A percentile compares a stretch with the other conserved stretches of the same genome.
phyloP scores from a whole-genome alignment of 2,797 vertebrate species.

The Mormyrops attenuatus region DNA sequence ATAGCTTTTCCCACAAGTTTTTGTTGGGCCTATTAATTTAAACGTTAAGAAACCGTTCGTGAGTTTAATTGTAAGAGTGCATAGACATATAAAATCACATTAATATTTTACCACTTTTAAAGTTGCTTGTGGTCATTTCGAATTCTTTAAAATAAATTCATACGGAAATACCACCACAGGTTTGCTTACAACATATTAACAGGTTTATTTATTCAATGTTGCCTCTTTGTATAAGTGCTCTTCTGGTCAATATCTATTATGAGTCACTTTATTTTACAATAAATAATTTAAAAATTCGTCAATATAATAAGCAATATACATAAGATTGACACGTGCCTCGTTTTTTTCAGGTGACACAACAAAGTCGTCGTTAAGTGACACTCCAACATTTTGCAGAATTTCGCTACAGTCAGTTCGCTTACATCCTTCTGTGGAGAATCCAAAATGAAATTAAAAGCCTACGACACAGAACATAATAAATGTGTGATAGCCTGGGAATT shows the following conservation, averaged over 20 bases:
- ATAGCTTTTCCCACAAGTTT: neutral
- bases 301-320: conserved; percentile 26
- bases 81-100: neutral
- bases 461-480: conserved; percentile 17
- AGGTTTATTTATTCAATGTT: neutral
- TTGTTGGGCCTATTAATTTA: neutral
- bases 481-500: conserved; percentile 55
- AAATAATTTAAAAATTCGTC: conserved; percentile 23
- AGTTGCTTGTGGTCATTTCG: neutral
- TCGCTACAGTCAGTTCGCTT: conserved; percentile 5
- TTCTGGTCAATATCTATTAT: conserved; percentile 15
- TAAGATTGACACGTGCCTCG: conserved; percentile 8
- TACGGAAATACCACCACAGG: neutral
- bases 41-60: neutral
- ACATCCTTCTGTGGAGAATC: neutral
- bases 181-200: conserved; percentile 15
- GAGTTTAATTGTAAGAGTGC: neutral
- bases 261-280: conserved; percentile 28
- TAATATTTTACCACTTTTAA: neutral
- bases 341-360: neutral
- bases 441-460: neutral
- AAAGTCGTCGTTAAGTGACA: conserved; percentile 1
- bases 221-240: conserved; percentile 15
- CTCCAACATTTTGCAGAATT: neutral
- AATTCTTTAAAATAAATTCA: neutral